phyloP scores from a whole-genome alignment of 2,113 vertebrate genomes.

The Peromyscus maniculatus region DNA sequence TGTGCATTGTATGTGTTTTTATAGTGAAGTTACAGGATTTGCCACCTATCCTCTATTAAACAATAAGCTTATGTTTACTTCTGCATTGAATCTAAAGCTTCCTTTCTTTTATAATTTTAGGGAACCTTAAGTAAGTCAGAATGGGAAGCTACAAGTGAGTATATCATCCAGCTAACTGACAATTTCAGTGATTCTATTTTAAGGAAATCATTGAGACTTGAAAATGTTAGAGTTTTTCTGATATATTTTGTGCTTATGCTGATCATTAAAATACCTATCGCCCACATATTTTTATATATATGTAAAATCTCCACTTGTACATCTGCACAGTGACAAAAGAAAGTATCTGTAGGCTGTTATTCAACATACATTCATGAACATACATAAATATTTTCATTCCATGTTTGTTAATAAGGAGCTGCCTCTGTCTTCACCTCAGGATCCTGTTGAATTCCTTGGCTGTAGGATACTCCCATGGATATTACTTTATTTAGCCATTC shows the following conservation, averaged over 20 bases:
- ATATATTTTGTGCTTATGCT: neutral
- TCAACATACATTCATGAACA: neutral
- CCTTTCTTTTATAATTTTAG: slow-evolving; percentile 85
- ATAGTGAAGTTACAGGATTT: neutral
- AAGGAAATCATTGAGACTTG: slow-evolving; percentile 50
- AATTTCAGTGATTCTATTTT: slow-evolving; percentile 18
- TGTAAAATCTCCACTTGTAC: neutral
- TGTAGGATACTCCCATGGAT: neutral
- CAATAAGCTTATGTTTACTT: slow-evolving; percentile 10
- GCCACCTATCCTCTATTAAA: neutral
- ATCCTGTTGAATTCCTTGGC: slow-evolving; percentile 18
- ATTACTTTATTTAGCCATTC: slow-evolving; percentile 7
- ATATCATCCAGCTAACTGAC: slow-evolving; percentile 67
- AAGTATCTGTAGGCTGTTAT: neutral
- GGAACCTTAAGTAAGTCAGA: slow-evolving; percentile 97
- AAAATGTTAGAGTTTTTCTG: slow-evolving; percentile 21
- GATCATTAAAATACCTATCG: neutral
- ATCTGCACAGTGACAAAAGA: neutral
- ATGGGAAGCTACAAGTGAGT: slow-evolving; percentile 98
- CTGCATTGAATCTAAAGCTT: slow-evolving; percentile 41
- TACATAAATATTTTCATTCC: neutral
- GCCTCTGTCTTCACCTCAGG: neutral
- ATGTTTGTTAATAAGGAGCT: neutral
- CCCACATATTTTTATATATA: neutral
- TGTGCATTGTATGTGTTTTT: neutral